These are phyloP conservation scores for Conus canariensis DNA, from an alignment of 2,888 invertebrate species.

Conservation along the genomic window DNA sequence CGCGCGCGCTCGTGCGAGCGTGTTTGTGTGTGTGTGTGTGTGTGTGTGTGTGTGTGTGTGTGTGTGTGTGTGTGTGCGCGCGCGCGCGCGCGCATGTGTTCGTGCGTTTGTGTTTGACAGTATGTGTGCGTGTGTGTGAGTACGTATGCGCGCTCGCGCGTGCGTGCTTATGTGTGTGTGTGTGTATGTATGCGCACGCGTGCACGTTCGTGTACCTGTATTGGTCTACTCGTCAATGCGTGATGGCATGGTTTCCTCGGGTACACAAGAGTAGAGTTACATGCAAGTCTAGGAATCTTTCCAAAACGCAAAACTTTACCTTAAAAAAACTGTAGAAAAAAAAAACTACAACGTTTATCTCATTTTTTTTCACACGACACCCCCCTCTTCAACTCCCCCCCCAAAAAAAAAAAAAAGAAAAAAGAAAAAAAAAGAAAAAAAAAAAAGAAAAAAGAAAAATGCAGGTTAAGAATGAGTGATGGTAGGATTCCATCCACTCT, in stretches of 20 bases:
- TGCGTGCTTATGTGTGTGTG: neutral
- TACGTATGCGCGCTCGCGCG: neutral
- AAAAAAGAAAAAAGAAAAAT: neutral
- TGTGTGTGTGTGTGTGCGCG: neutral
- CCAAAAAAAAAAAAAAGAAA: neutral
- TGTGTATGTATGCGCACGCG: neutral
- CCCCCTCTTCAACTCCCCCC: too few relatives aligned
- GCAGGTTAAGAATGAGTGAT: too few relatives aligned
- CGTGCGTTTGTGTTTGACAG: neutral
- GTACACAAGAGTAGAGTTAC: too few relatives aligned
- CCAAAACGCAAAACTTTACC: too few relatives aligned
- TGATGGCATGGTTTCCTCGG: too few relatives aligned
- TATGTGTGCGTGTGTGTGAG: neutral
- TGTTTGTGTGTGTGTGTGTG: neutral
- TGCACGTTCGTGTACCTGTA: neutral
- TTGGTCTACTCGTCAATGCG: neutral
- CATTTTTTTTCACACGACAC: too few relatives aligned
- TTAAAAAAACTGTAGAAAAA: too few relatives aligned
- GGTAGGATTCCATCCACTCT: too few relatives aligned
- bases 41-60: neutral
- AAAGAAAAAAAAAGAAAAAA: neutral
- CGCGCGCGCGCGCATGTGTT: neutral
- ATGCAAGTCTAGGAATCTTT: too few relatives aligned
- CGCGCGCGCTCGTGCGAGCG: neutral
- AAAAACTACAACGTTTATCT: too few relatives aligned